Percentiles rank a stretch among this genome's conserved stretches.
Conservation (phyloP, 2,113 vertebrate species). For the Notechis scutatus region DNA sequence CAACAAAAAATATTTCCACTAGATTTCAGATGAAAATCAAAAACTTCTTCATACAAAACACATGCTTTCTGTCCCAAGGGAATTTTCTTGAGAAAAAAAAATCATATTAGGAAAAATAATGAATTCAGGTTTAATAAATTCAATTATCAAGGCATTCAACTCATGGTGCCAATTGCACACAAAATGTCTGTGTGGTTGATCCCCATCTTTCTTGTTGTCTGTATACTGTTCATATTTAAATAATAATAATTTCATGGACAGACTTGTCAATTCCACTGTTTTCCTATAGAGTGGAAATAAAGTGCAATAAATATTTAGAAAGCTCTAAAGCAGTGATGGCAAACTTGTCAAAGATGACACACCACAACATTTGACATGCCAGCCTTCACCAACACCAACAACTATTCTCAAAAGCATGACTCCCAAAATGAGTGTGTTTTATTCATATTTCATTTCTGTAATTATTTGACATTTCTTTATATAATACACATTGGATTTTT, state of each 20-base stretch:
- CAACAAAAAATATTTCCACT: background rate
- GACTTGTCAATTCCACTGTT: background rate
- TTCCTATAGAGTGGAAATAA: background rate
- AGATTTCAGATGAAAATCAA: background rate
- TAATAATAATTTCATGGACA: background rate
- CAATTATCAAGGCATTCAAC: background rate
- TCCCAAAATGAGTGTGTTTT: too few species aligned
- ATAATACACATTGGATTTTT: background rate
- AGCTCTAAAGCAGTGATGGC: background rate
- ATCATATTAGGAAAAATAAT: background rate
- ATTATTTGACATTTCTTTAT: too few species aligned
- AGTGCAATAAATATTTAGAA: background rate
- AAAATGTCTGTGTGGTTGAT: background rate
- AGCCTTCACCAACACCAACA: too few species aligned
- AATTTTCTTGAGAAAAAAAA: background rate
- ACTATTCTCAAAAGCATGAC: too few species aligned
- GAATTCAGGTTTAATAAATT: background rate
- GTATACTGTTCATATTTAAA: background rate
- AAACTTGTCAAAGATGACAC: too few species aligned
- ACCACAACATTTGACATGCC: too few species aligned
- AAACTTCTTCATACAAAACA: background rate
- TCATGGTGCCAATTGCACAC: background rate
- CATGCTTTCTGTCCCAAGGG: background rate
- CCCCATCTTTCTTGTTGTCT: background rate
- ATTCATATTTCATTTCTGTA: too few species aligned